Evolutionary conservation across 2,113 vertebrate genomes (phyloP).

Genomic region (Bos indicus): DNA sequence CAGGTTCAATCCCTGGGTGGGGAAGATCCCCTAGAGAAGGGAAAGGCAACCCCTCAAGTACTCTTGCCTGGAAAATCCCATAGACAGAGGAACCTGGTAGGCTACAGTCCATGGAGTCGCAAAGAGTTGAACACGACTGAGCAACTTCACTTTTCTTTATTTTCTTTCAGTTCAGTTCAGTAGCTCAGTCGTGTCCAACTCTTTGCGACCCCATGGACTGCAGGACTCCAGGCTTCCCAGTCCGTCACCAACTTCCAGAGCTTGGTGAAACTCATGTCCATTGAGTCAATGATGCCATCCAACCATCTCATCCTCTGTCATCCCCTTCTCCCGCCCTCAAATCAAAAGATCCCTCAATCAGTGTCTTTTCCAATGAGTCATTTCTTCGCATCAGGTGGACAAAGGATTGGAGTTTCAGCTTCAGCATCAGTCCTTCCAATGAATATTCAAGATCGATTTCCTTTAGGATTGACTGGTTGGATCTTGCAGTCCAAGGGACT

Average conservation of each 20-base stretch:
- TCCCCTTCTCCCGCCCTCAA: not conserved
- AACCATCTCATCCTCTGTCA: not conserved
- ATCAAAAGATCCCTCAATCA: too few species aligned
- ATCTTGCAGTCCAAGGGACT: not conserved
- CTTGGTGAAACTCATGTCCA: not conserved
- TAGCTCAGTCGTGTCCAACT: fast-evolving
- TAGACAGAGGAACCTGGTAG: not conserved
- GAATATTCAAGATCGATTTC: not conserved
- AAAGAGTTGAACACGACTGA: not conserved
- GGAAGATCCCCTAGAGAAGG: not conserved
- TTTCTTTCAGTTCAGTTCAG: not conserved
- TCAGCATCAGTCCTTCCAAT: not conserved
- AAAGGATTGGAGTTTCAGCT: not conserved
- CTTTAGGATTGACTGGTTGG: not conserved
- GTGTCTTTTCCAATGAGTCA: not conserved
- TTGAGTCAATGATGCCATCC: not conserved
- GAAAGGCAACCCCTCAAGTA: not conserved
- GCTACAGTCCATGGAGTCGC: not conserved
- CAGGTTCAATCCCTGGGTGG: not conserved
- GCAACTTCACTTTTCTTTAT: not conserved
- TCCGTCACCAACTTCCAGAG: not conserved
- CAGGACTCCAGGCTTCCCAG: not conserved
- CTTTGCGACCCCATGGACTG: not conserved
- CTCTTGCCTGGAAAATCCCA: not conserved
- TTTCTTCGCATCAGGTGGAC: not conserved